A percentile compares a stretch with the other conserved stretches of the same genome.
phyloP scores from a whole-genome alignment of 2,113 vertebrate species.

The Mola mola region DNA sequence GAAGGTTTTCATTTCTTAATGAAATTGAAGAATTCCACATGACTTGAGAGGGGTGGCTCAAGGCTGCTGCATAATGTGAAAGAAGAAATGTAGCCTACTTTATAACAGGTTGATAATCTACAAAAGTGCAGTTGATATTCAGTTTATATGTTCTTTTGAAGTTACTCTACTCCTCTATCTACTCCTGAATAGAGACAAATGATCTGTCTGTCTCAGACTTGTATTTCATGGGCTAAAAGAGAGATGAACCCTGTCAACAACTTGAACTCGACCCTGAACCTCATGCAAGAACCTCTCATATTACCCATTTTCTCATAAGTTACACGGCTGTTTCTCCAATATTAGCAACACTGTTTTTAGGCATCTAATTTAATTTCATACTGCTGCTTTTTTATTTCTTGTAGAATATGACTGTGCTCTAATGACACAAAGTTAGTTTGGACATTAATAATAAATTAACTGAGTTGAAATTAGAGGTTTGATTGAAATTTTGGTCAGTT shows the following conservation, averaged over 20 bases:
- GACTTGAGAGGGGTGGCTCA: background rate
- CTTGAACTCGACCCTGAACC: background rate
- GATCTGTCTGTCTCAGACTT: background rate
- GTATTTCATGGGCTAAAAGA: constrained; percentile 1
- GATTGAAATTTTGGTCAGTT: background rate
- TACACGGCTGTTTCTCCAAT: background rate
- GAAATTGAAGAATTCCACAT: background rate
- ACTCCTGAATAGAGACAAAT: background rate
- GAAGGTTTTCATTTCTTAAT: background rate
- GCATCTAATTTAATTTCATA: background rate
- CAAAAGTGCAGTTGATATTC: background rate
- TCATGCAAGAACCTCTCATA: background rate
- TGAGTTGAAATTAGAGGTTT: background rate
- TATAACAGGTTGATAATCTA: background rate
- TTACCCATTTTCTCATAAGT: background rate
- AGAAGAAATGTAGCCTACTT: background rate
- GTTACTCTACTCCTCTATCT: background rate
- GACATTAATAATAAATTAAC: too few relatives aligned
- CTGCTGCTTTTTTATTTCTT: background rate
- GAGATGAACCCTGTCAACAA: background rate
- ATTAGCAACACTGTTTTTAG: background rate
- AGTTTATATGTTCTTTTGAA: background rate
- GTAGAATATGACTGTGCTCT: background rate
- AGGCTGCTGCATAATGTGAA: background rate
- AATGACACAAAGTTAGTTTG: background rate